Evolutionary conservation across 2,113 vertebrate species (phyloP).

Genomic region (Urocolius indicus): DNA sequence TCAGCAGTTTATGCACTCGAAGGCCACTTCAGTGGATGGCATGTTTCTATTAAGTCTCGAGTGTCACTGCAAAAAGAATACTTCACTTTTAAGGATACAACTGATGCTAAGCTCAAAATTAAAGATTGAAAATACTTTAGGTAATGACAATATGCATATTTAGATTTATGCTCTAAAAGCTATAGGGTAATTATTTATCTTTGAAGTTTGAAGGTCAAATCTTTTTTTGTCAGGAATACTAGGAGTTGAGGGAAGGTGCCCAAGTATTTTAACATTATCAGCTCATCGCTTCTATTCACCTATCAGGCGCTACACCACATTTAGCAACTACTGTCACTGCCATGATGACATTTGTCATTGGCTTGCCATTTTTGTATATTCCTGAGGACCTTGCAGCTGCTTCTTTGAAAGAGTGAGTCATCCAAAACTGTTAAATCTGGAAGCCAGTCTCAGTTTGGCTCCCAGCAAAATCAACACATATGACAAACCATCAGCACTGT

Average conservation of each 20-base stretch:
- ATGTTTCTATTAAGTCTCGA: neutral
- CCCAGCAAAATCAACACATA: slow-evolving; percentile 24
- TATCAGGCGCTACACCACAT: neutral
- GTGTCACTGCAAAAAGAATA: neutral
- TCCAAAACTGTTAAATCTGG: slow-evolving; percentile 11
- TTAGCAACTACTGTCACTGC: neutral
- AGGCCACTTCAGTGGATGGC: neutral
- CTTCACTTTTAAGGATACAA: neutral
- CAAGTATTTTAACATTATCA: neutral
- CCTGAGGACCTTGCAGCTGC: slow-evolving; percentile 33
- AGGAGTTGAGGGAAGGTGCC: neutral
- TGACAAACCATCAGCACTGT: neutral
- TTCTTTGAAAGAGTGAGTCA: slow-evolving; percentile 40
- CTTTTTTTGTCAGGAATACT: neutral
- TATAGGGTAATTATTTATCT: neutral
- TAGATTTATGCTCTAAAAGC: neutral
- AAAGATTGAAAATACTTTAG: neutral
- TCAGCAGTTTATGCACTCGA: neutral
- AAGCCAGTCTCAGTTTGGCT: neutral
- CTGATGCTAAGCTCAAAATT: neutral
- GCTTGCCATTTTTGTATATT: neutral
- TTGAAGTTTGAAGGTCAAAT: neutral
- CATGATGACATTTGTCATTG: fast-evolving
- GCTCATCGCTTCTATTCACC: neutral
- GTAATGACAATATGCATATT: neutral